A percentile compares a stretch with the other conserved stretches of the same genome.
These are phyloP conservation scores for Nebria salina DNA, from an alignment of 2,888 invertebrate genomes.

Conservation along the genomic window DNA sequence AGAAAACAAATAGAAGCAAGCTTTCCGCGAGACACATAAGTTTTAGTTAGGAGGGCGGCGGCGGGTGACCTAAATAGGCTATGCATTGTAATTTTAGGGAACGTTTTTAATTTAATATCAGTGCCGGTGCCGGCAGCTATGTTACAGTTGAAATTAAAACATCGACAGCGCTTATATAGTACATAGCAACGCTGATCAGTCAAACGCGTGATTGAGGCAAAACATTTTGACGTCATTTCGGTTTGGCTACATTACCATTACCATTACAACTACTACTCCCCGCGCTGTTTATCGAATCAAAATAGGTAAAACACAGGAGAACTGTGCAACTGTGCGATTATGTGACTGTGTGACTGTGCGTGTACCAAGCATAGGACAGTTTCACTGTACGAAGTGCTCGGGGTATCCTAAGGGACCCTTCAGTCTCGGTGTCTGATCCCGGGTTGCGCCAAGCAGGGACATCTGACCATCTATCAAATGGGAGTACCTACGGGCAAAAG, in stretches of 20 bases:
- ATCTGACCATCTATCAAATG: conserved; percentile 59
- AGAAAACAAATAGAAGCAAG: conserved; percentile 31
- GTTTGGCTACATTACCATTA: conserved; percentile 3
- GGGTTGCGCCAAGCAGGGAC: conserved; percentile 57
- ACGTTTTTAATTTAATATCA: background rate
- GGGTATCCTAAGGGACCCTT: conserved; percentile 58
- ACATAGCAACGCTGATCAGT: background rate
- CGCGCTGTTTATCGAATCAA: background rate
- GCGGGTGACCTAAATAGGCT: conserved; percentile 23
- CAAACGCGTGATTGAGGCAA: background rate
- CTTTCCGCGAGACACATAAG: conserved; percentile 31
- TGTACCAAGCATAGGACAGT: conserved; percentile 1
- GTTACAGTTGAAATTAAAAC: background rate
- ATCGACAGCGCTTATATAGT: background rate
- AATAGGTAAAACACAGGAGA: background rate
- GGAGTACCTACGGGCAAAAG: conserved; percentile 23
- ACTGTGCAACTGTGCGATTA: background rate
- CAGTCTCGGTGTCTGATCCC: conserved; percentile 59
- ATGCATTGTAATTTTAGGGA: conserved; percentile 14
- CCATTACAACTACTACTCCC: background rate
- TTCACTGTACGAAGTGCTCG: conserved; percentile 53
- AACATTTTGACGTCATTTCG: background rate
- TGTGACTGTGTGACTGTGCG: background rate
- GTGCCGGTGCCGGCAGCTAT: background rate
- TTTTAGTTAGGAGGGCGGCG: conserved; percentile 20